Evolutionary conservation across 2,113 vertebrate species (phyloP).

Genomic region (Anthoscopus minutus): DNA sequence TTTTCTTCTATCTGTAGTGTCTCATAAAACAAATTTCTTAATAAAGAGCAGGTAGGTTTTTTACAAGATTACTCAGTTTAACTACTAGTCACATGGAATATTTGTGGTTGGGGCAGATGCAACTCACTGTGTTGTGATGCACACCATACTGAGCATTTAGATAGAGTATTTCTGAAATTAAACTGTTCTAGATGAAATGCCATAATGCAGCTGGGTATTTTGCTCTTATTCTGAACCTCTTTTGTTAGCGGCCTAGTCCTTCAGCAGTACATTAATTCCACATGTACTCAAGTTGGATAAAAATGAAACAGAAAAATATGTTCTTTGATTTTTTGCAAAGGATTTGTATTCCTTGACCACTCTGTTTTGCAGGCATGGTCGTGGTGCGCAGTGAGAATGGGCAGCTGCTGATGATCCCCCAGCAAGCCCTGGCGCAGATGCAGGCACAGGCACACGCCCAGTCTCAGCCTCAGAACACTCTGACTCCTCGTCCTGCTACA

Average conservation of each 20-base stretch:
- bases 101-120: not conserved
- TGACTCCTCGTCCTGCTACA: slow-evolving; percentile 84
- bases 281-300: not conserved
- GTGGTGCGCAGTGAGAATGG: slow-evolving; percentile 91
- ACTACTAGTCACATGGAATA: not conserved
- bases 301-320: fast-evolving
- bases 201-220: not conserved
- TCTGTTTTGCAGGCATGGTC: slow-evolving; percentile 83
- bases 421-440: slow-evolving; percentile 92
- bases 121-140: not conserved
- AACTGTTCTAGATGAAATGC: not conserved
- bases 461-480: slow-evolving; percentile 86
- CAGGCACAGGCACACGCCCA: slow-evolving; percentile 92
- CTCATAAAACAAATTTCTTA: not conserved
- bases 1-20: not conserved
- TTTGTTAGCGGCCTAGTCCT: not conserved
- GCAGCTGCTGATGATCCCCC: slow-evolving; percentile 91
- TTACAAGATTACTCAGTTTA: not conserved
- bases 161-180: not conserved
- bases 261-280: not conserved
- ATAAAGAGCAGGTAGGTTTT: not conserved
- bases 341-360: not conserved
- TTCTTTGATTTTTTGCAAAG: not conserved
- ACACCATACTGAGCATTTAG: not conserved
- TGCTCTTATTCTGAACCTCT: not conserved